Percentiles rank a stretch among this genome's conserved stretches.
phyloP scores from a whole-genome alignment of 2,797 vertebrate species.

The Cyprinella venusta region DNA sequence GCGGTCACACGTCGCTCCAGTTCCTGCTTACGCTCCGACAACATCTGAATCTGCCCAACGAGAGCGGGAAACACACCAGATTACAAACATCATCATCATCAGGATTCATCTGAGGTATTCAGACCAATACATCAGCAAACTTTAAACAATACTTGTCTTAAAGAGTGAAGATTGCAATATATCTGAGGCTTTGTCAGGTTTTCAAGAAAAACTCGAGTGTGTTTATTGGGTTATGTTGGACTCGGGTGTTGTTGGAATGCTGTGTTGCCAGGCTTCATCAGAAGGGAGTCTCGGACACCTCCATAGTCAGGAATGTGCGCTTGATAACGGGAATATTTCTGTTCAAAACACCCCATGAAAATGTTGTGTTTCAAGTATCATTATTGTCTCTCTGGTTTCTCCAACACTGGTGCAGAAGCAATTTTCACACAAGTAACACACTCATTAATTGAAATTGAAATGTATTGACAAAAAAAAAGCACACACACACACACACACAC shows the following conservation, averaged over 20 bases:
- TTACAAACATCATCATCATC: conserved; percentile 30
- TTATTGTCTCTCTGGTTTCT: background rate
- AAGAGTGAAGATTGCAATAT: background rate
- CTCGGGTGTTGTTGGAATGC: conserved; percentile 71
- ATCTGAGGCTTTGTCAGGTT: background rate
- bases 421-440: background rate
- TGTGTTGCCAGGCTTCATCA: conserved; percentile 71
- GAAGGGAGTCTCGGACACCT: conserved; percentile 69
- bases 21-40: conserved; percentile 92
- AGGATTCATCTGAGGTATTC: background rate
- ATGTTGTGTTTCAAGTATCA: background rate
- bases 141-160: background rate
- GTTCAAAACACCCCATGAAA: conserved; percentile 47
- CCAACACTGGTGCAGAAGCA: background rate
- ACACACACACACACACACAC: no score
- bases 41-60: conserved; percentile 89
- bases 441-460: background rate
- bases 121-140: background rate
- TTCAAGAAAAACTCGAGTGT: background rate
- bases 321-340: conserved; percentile 56
- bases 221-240: background rate
- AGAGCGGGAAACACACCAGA: conserved; percentile 40
- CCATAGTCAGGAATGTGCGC: conserved; percentile 72
- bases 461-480: background rate
- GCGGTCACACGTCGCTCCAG: conserved; percentile 86